Evolutionary conservation across 2,888 invertebrate species (phyloP).

Genomic region (Pristionchus fissidentatus): DNA sequence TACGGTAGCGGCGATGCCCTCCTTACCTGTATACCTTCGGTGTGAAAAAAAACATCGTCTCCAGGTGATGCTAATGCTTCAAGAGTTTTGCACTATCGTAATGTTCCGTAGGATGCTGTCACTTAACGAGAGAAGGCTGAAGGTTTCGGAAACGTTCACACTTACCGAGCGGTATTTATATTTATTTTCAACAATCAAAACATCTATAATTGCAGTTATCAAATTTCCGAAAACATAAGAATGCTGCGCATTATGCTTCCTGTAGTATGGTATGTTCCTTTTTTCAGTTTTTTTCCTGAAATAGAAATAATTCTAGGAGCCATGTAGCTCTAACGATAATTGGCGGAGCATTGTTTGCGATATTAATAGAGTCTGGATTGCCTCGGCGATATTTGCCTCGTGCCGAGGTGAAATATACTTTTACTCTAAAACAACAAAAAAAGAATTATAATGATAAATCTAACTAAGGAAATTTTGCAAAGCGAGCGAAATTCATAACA

Average conservation of each 20-base stretch:
- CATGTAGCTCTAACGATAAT: background rate
- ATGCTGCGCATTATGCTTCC: background rate
- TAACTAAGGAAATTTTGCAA: too few relatives aligned
- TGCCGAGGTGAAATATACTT: background rate
- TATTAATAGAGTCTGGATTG: background rate
- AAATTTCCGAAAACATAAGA: conserved; percentile 1
- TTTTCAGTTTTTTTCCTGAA: background rate
- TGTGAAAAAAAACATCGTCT: too few relatives aligned
- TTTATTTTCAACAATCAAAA: background rate
- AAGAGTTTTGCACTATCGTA: background rate
- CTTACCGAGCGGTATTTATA: background rate
- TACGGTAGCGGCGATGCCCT: too few relatives aligned
- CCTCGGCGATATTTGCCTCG: background rate
- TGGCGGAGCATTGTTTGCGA: background rate
- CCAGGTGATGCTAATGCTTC: background rate
- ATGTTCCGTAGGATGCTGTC: background rate
- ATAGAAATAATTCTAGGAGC: background rate
- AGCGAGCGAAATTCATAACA: too few relatives aligned
- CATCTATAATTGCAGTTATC: background rate
- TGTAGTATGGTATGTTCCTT: background rate
- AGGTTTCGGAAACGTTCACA: background rate
- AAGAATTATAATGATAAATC: too few relatives aligned
- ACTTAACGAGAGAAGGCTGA: background rate
- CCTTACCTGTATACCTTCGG: too few relatives aligned
- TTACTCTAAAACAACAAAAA: too few relatives aligned